Evolutionary conservation across 2,113 vertebrate species (phyloP), one percentile per base, ranked within the genome.

Genomic region (Odocoileus virginianus): DNA sequence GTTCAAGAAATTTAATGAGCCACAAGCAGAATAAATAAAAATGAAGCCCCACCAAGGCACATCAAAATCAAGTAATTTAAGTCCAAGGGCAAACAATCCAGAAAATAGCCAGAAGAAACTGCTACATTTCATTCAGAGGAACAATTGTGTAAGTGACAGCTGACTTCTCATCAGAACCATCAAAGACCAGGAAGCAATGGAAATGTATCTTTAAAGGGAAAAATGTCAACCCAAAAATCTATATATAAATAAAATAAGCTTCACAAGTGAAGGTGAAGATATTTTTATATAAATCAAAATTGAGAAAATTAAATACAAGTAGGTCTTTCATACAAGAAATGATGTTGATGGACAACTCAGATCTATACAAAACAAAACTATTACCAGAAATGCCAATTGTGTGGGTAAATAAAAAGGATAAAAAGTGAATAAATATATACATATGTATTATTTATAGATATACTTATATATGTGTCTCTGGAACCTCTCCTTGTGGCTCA

Each of bases 121-220:
- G 33, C 7, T 7, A 15, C 14, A 0, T 36, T 17, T 45, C 81
- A 14, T 3, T 11, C 15, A 4, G 12, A 57, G 50, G 27, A 57
- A 19, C 67, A 13, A 19, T 5, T 28, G 27, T 27, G 0, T 1
- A 25, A 11, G 21, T 16, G 43, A 25, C 23, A 2, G 16, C n/a
- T 40, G 25, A 30, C 55, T 52, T 25, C 45, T 25, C 55, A 5
- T 17, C n/a, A 43, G 64, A 43, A 5, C 2, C 10, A 2, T 25
- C 87, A 30, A 43, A 15, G 83, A 30, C 33, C 83, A 52, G 67
- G 25, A 5, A n/a, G n/a, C 67, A 40, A 50, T 23, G 33, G 83
- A 50, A 79, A 60, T 16, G 2, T 14, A 40, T 10, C 81, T 55
- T 83, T 40, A 71, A 54, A 87, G 43, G 47, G 23, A 5, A 30